Percentiles rank a stretch among this genome's conserved stretches.
phyloP scores from a whole-genome alignment of 2,797 vertebrate species.

The Heteromormyrus szaboi region DNA sequence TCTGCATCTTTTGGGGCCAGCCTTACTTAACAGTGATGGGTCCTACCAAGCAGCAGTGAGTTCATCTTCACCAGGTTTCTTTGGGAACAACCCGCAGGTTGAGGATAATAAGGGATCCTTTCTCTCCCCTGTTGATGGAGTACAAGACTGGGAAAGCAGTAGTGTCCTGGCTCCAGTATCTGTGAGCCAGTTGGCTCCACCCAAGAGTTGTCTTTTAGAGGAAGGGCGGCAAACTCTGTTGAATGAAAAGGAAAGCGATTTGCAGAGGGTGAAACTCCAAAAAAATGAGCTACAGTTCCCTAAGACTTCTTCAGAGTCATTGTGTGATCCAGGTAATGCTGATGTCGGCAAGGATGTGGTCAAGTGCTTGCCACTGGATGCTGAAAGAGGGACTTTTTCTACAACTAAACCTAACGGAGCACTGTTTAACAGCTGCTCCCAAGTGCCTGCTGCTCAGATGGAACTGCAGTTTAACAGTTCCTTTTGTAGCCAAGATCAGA shows the following conservation, averaged over 20 bases:
- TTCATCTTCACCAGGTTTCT: conserved; percentile 17
- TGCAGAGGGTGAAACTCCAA: conserved; percentile 40
- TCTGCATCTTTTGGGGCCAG: conserved; percentile 24
- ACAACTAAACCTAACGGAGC: conserved; percentile 35
- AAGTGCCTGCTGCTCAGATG: conserved; percentile 48
- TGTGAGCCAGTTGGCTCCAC: neutral
- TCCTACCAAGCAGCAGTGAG: conserved; percentile 27
- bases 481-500: conserved; percentile 18
- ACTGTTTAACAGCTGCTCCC: conserved; percentile 39
- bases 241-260: conserved; percentile 43
- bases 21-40: conserved; percentile 35
- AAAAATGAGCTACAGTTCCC: conserved; percentile 39
- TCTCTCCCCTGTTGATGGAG: neutral
- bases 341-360: conserved; percentile 17
- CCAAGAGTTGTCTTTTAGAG: neutral
- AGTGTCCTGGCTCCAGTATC: neutral
- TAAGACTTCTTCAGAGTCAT: conserved; percentile 26
- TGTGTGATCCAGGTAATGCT: conserved; percentile 25
- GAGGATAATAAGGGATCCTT: neutral
- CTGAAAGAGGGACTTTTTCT: conserved; percentile 37
- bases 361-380: conserved; percentile 27
- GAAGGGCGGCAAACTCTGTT: neutral
- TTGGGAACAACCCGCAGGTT: neutral
- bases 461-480: conserved; percentile 27
- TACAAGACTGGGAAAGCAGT: conserved; percentile 6